Evolutionary conservation across 2,888 invertebrate species (phyloP), one percentile per base, ranked within the genome.

Genomic region (Trilocha varians): DNA sequence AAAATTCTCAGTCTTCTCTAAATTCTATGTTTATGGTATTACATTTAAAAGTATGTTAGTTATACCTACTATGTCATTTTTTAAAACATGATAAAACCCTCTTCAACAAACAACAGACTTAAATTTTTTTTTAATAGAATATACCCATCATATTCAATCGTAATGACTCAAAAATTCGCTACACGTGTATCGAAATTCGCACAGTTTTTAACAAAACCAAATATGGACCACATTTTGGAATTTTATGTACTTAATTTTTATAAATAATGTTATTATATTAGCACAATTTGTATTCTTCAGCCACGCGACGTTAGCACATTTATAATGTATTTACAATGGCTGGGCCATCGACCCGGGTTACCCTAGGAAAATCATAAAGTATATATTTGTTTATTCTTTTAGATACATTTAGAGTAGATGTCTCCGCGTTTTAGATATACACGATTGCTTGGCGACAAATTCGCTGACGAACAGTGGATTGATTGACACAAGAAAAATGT

Each of bases 191-290:
- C n/a, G n/a, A n/a, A n/a, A n/a, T n/a, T n/a, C n/a, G n/a, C n/a
- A n/a, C n/a, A n/a, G n/a, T n/a, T n/a, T n/a, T n/a, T n/a, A n/a
- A n/a, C n/a, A n/a, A n/a, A n/a, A n/a, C n/a, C 8, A 25, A 25
- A 25, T 25, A 25, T 25, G 3, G 2, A 9, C 2, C 11, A 25
- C 25, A n/a, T n/a, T n/a, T 25, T 8, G 18, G 18, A 18, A 4
- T 5, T 11, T 25, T 9, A 25, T 25, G 25, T 11, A 25, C 11
- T 25, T 25, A 25, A 25, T 38, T 34, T 40, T 34, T 40, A 34
- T 33, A 37, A 35, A 32, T 38, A 38, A 42, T 42, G 35, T 38
- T 38, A 15, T 16, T 36, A 25, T 34, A 38, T 42, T 42, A 42
- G 38, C 42, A 25, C 35, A 32, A 32, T 3, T 38, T n/a, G 9